Evolutionary conservation across 2,888 invertebrate genomes (phyloP), one percentile per base, ranked within the genome.

Genomic region (Acronicta alni): DNA sequence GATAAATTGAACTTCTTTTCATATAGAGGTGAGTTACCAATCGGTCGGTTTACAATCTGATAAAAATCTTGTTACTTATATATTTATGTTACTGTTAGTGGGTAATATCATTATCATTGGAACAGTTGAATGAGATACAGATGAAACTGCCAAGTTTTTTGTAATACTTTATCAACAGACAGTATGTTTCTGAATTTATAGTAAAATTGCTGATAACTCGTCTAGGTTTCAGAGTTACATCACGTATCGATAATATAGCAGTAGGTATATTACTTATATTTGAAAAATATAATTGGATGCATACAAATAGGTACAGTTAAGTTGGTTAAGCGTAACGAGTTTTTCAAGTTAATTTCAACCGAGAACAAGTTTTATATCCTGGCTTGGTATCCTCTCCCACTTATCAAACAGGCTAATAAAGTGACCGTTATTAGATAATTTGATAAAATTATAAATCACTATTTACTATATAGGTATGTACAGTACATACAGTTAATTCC

Each of bases 21-120:
- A 54, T 68, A 58, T 55, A 72, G 77, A 70, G 82, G 84, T 84
- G 54, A 67, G 67, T 61, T 55, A 20, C 53, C 39, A 56, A 57
- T 57, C 26, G 20, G 23, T 41, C 12, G 10, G 1, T 57, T 37
- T 23, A 37, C 1, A n/a, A 26, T 16, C 17, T 39, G 3, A 32
- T 52, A 16, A 41, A 48, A 16, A 38, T 16, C 14, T 41, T 39
- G 4, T 16, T n/a, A n/a, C n/a, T n/a, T n/a, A n/a, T n/a, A n/a
- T 32, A 23, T 26, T 47, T 41, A 38, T 14, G 17, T 35, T 35
- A 35, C n/a, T 26, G 26, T 7, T 30, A 10, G 12, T 12, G 17
- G 23, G 51, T 9, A 55, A 9, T 35, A 9, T 42, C 15, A 9
- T 2, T 41, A 18, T 38, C 12, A 30, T 41, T 32, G 14, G 14